Base-by-base conservation (phyloP, 23 tunicate genomes). In the Ascidia mentula region DNA sequence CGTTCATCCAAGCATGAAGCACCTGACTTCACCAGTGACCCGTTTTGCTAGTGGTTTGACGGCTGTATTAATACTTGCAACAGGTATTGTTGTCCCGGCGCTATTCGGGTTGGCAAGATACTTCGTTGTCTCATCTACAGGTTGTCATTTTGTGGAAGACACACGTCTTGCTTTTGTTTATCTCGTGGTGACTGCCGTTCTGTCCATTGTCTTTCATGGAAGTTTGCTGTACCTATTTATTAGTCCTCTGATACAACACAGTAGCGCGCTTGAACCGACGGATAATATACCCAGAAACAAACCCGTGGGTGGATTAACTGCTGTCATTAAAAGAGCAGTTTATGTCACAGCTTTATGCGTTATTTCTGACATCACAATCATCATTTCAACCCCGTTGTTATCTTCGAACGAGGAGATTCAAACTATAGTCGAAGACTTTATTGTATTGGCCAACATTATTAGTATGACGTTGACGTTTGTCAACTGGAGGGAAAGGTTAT, bases 401-500 rank as follows among this genome's bases (percentile, higher is more conserved):
- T 77, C 69, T 15, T 31, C 69, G 13, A 77, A 77, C 81, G 81
- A 77, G 30, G 37, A 40, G 28, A 33, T 77, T 8, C 81, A 77
- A 24, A 53, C 81, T 32, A 46, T 77, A 32, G 33, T 77, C 30
- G 81, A 77, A n/a, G 81, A 77, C 69, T 40, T 31, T 26, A 77
- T 77, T 9, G 69, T 77, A 13, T 40, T 77, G 22, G 70, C 70
- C 12, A 53, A 53, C 70, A 34, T 77, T 6, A 34, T 77, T 4
- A 38, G 70, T 7, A 53, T 77, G 69, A 40, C 70, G 31, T 45
- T 77, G 69, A 77, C 81, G 32, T 77, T 77, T 30, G 81, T 77
- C 30, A 40, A 77, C 34, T 77, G 81, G 81, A 53, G 24, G 24
- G 65, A 53, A 53, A 53, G 65, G 24, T 5, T 53, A 53, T 53